phyloP scores from a whole-genome alignment of 2,797 vertebrate genomes.

The Siniperca undulata region DNA sequence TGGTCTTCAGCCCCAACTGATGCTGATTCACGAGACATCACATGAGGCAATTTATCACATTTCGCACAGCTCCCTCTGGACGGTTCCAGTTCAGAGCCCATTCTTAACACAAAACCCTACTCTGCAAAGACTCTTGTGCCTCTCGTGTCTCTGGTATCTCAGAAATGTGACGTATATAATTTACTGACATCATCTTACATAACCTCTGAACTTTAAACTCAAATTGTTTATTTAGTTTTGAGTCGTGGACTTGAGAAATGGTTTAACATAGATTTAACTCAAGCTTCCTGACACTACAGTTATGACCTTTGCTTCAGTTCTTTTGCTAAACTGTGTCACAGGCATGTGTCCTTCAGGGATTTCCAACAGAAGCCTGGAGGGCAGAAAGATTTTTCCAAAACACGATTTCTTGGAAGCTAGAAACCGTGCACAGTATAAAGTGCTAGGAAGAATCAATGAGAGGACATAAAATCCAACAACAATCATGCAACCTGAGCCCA shows the following conservation, averaged over 20 bases:
- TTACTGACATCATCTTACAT: background rate
- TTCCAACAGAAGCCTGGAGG: background rate
- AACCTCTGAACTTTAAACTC: constrained; percentile 38
- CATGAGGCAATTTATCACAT: background rate
- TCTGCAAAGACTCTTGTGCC: background rate
- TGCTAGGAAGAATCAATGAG: background rate
- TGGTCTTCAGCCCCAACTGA: background rate
- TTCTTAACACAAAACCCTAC: background rate
- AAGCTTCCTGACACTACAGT: background rate
- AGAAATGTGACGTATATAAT: background rate
- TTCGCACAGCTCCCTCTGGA: background rate
- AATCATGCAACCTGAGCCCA: background rate
- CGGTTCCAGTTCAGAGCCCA: background rate
- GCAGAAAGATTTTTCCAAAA: background rate
- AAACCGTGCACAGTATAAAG: background rate
- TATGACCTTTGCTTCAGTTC: constrained; percentile 42
- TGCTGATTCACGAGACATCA: background rate
- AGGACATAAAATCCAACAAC: background rate
- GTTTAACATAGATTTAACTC: background rate
- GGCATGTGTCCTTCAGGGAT: background rate
- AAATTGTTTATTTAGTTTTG: constrained; percentile 17
- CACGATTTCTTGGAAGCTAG: background rate
- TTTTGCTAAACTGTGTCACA: constrained; percentile 11
- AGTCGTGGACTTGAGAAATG: constrained; percentile 17
- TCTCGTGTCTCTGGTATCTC: background rate